Conservation (phyloP, 2,113 vertebrate genomes). For the Pyrgilauda ruficollis region DNA sequence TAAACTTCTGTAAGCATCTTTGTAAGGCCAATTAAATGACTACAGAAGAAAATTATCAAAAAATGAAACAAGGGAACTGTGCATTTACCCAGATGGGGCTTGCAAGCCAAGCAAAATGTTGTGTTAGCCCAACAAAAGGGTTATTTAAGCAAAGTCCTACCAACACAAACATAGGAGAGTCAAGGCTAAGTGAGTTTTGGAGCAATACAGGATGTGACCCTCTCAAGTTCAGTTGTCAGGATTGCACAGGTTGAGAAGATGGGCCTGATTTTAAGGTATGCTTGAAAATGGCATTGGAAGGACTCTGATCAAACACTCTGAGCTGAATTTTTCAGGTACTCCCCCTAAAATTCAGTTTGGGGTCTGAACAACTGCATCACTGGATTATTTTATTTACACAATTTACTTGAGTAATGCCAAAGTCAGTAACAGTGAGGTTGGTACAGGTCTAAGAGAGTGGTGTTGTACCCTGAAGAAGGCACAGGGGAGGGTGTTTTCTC, state of each 20-base stretch:
- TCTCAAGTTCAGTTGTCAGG: slow-evolving; percentile 13
- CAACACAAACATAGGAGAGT: slow-evolving; percentile 73
- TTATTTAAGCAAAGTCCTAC: slow-evolving; percentile 70
- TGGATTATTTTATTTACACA: background rate
- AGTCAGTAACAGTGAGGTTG: background rate
- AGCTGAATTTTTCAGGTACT: background rate
- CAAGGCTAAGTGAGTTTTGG: slow-evolving; percentile 55
- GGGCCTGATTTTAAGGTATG: background rate
- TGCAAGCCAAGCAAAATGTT: slow-evolving; percentile 78
- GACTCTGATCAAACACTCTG: background rate
- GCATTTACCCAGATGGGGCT: slow-evolving; percentile 61
- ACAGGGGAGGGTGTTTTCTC: background rate
- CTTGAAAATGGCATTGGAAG: background rate
- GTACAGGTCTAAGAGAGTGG: background rate
- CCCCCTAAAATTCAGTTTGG: background rate
- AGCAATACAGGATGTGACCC: slow-evolving; percentile 30
- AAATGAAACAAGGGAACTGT: slow-evolving; percentile 63
- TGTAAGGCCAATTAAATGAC: slow-evolving; percentile 71
- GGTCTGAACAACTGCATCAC: background rate
- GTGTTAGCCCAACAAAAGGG: slow-evolving; percentile 72
- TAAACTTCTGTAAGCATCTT: slow-evolving; percentile 71
- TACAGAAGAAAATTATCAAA: slow-evolving; percentile 66
- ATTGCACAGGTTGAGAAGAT: background rate
- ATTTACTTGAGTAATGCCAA: background rate
- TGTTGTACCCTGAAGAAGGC: background rate